Base-by-base conservation (phyloP, 2,888 invertebrate genomes). In the Drosophila mayaguana region DNA sequence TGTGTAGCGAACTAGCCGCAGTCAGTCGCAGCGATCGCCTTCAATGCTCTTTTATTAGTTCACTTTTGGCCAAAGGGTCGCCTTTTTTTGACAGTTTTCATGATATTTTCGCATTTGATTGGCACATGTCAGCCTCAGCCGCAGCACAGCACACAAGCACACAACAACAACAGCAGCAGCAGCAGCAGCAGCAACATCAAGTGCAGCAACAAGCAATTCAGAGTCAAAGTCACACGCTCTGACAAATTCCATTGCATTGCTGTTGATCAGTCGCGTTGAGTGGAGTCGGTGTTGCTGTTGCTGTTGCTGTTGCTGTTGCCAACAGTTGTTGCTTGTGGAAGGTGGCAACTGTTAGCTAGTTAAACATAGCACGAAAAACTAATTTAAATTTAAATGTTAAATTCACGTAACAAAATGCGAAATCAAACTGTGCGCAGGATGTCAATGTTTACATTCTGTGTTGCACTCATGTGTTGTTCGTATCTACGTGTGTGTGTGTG, bases 331-430 rank as follows among this genome's bases (percentile, higher is more conserved):
- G 65, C 16, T 45, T 43, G 16, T 61, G 45, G 45, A 80, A 78
- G 80, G 78, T 78, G 78, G 76, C 80, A 76, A 79, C 78, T 53
- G 67, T 67, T 67, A 59, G 76, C 64, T 55, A 61, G 61, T 64
- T 72, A 55, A 72, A 68, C 71, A 80, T 77, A 65, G 90, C 90
- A 90, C 90, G 90, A 90, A 90, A 90, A 90, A 90, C 90, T 89
- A 90, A 90, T 90, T 90, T 90, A 82, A 90, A 90, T 90, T 89
- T 90, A 90, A 90, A 90, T 86, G 85, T 84, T 80, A 78, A 80
- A 79, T 80, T 84, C 89, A 89, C 90, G 89, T 67, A 88, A 75
- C 72, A 55, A 69, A 76, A 76, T 67, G 64, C 78, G 76, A 78
- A 78, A 55, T 78, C 78, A 70, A 70, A 72, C 75, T 72, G 64